Evolutionary conservation across 2,888 invertebrate species (phyloP), one percentile per base, ranked within the genome.

Genomic region (Dexiosoma caninum): DNA sequence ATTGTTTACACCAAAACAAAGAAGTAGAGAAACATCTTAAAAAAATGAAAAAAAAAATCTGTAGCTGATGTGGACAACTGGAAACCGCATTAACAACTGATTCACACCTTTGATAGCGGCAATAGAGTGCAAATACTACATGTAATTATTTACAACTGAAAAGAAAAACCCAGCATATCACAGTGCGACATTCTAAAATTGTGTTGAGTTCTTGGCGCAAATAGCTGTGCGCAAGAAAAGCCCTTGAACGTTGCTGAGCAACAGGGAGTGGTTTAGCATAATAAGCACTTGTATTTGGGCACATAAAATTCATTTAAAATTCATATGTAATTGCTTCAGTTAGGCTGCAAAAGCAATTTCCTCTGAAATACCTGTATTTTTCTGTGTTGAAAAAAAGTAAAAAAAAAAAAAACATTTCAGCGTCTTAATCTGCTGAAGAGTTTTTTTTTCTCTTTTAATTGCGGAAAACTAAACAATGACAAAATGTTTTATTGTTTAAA

Each of bases 81-180:
- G n/a, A 51, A 60, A 53, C 23, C 37, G 67, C 42, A 59, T 30
- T 46, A 64, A 67, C 62, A 55, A 74, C 57, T 69, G 74, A 78
- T 78, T 78, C 74, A 69, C 78, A 78, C 78, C 78, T 74, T 16
- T 55, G 74, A 60, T 74, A 74, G 55, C 72, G 62, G 62, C 42
- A 57, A 27, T 10, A 57, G 9, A n/a, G 44, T 51, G 69, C 59
- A 76, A 67, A 62, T 69, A 70, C 16, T 5, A 27, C 3, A 27
- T 27, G 30, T 30, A 42, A 51, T 51, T 57, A 32, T 40, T 51
- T 30, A 51, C 51, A 9, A 46, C 27, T n/a, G 5, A n/a, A 30
- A 14, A 14, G 9, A 32, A 32, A 16, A 30, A 6, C n/a, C 14
- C 30, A 49, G 40, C 44, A 16, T 21, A 16, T 27, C n/a, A n/a